Percentiles rank a stretch among this genome's conserved stretches.
Conservation (phyloP, 2,888 invertebrate species). For the Anoplius nigerrimus region DNA sequence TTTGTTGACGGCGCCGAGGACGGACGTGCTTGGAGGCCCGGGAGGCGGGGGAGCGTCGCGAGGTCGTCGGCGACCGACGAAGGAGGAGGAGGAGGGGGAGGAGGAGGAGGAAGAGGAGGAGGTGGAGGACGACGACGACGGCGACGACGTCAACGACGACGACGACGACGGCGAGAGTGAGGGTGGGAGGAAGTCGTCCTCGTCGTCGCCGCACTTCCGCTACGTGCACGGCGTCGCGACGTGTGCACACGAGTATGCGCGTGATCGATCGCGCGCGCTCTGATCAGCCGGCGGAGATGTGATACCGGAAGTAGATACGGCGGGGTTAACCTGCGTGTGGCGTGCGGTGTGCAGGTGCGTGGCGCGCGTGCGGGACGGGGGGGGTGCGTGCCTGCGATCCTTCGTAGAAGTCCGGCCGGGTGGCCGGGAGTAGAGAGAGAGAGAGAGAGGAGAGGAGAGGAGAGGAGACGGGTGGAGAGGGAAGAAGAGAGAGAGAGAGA, state of each 20-base stretch:
- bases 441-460: background rate
- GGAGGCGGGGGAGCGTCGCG: conserved; percentile 1
- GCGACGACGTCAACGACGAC: background rate
- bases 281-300: conserved; percentile 52
- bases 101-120: background rate
- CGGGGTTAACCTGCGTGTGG: conserved; percentile 51
- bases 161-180: background rate
- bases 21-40: no score
- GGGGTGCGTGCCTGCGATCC: conserved; percentile 15
- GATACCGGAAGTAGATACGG: conserved; percentile 61
- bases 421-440: conserved; percentile 13
- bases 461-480: conserved; percentile 19
- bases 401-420: conserved; percentile 4
- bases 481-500: background rate
- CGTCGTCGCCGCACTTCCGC: conserved; percentile 14
- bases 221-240: conserved; percentile 24
- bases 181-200: conserved; percentile 17
- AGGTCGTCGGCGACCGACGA: conserved; percentile 30
- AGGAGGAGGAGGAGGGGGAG: conserved; percentile 5
- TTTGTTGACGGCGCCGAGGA: background rate
- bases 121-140: conserved; percentile 9
- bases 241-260: conserved; percentile 44
- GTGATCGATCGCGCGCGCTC: conserved; percentile 52
- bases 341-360: conserved; percentile 40
- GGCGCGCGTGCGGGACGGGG: conserved; percentile 13